Base-by-base conservation (phyloP, 92 coral and sea anemone species). In the Heteractis magnifica region DNA sequence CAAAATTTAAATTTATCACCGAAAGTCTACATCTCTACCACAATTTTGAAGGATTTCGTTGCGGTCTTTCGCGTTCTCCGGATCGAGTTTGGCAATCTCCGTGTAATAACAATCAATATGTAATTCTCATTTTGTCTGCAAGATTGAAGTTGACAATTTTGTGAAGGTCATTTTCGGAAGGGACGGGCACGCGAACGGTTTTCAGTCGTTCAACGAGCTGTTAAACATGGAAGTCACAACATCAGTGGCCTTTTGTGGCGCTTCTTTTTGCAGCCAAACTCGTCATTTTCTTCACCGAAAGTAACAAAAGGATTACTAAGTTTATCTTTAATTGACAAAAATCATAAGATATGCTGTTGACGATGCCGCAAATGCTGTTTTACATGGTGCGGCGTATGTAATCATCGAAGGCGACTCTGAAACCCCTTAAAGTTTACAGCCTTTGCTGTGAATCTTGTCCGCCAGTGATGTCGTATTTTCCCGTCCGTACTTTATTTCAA, bases 101-200 rank as follows among this genome's bases (percentile, higher is more conserved):
- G n/a, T 65, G 26, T 10, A 26, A 4, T 26, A 48, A 68, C 49
- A 21, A 68, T 68, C 73, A 20, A 68, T 12, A 68, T 68, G 26
- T 64, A 64, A 6, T 19, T 64, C 26, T 68, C 49, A 68, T 68
- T 21, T 26, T 3, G 49, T 68, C 49, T 68, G 73, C 26, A 68
- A 64, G 49, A 20, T 20, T 26, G 2, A 53, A 53, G 58, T 53
- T 26, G 49, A 68, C 73, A 68, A 68, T 21, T 68, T 10, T 26
- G 73, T 26, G 73, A 68, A 68, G 73, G 73, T 68, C 73, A 68
- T 68, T 64, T 68, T 34, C 15, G 21, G 73, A 68, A 68, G 26
- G 48, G 9, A 68, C 48, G 10, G 49, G 73, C 73, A 68, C 73
- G 73, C 49, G 73, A 68, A 11, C 23, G 73, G 49, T 16, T 41